phyloP scores from a whole-genome alignment of 2,797 vertebrate species.

The Sebastes vulpes region DNA sequence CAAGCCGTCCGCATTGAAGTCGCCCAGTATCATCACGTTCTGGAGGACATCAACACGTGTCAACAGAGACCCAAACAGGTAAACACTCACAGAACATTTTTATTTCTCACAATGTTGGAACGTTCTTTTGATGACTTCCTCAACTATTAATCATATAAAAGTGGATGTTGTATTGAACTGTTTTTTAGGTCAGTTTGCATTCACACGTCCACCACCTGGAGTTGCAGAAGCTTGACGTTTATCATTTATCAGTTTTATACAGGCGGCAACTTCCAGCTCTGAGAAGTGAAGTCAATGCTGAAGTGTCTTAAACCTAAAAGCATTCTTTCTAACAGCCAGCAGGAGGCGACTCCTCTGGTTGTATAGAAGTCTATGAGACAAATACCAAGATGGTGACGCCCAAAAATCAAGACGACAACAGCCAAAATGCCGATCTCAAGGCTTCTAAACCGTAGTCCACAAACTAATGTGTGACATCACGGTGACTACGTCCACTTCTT shows the following conservation, averaged over 20 bases:
- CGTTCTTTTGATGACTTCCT: neutral
- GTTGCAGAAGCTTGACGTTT: neutral
- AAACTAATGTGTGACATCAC: too few relatives aligned
- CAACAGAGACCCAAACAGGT: neutral
- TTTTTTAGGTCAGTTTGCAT: neutral
- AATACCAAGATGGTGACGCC: too few relatives aligned
- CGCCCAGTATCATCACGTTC: conserved; percentile 88
- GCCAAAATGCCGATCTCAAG: too few relatives aligned
- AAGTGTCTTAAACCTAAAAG: too few relatives aligned
- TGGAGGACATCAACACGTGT: conserved; percentile 29
- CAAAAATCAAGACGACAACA: too few relatives aligned
- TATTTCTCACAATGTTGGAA: neutral
- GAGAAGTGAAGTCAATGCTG: neutral
- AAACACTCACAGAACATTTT: neutral
- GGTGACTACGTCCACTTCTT: too few relatives aligned
- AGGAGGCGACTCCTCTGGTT: neutral
- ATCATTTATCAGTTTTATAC: neutral
- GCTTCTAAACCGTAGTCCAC: too few relatives aligned
- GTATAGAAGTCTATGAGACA: neutral
- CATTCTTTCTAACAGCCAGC: neutral
- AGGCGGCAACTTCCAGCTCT: neutral
- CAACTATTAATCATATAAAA: too few relatives aligned
- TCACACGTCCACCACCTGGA: neutral
- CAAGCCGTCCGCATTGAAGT: conserved; percentile 86
- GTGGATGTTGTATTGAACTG: neutral